These are phyloP conservation scores for Apoda limacodes DNA, from an alignment of 2,888 invertebrate genomes.

Conservation along the genomic window DNA sequence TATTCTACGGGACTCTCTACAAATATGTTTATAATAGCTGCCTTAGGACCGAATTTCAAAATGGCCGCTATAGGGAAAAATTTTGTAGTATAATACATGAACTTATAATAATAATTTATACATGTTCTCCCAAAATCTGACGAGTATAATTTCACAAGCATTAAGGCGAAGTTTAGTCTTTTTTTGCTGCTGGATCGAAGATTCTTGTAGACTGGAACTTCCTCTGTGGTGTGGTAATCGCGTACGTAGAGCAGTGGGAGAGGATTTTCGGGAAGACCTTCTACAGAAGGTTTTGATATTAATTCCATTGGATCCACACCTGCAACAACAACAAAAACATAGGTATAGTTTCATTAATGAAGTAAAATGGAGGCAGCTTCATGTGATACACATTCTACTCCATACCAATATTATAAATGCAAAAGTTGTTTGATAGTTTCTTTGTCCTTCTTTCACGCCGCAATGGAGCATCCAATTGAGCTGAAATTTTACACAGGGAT, in stretches of 20 bases:
- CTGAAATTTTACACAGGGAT: no score
- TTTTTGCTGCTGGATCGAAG: slow-evolving; percentile 21
- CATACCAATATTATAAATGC: no score
- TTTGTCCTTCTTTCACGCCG: no score
- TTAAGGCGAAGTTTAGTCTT: slow-evolving; percentile 15
- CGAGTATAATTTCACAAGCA: slow-evolving; percentile 28
- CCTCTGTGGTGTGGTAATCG: slow-evolving; percentile 36
- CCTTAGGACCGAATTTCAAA: slow-evolving; percentile 60
- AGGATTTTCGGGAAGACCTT: slow-evolving; percentile 22
- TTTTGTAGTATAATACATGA: slow-evolving; percentile 64
- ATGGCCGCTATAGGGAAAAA: slow-evolving; percentile 73
- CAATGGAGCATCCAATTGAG: no score
- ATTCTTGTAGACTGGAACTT: slow-evolving; percentile 38
- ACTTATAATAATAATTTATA: slow-evolving; percentile 69
- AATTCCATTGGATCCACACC: slow-evolving; percentile 25
- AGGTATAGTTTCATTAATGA: no score
- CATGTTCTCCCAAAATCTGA: slow-evolving; percentile 59
- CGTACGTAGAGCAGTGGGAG: slow-evolving; percentile 24
- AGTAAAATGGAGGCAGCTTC: no score
- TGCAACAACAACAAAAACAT: slow-evolving; percentile 23
- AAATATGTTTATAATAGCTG: slow-evolving; percentile 62
- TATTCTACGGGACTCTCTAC: slow-evolving; percentile 20
- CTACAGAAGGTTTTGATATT: slow-evolving; percentile 20
- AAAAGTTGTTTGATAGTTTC: no score
- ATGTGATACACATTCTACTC: no score